Evolutionary conservation across 2,113 vertebrate species (phyloP).

Genomic region (Cygnus atratus): DNA sequence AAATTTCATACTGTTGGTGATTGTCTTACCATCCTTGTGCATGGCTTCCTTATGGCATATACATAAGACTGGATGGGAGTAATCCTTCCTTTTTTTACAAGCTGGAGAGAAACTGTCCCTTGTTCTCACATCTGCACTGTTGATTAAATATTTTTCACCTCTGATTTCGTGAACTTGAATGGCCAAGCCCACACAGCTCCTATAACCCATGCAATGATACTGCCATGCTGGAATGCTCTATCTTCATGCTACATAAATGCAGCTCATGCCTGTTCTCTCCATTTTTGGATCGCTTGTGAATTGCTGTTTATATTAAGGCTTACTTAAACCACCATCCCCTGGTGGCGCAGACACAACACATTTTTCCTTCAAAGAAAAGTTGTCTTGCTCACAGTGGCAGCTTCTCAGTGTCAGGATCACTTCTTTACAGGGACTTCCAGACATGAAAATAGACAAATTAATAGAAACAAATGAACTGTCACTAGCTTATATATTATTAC

Average conservation of each 20-base stretch:
- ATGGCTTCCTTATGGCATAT: background rate
- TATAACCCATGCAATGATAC: background rate
- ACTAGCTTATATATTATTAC: background rate
- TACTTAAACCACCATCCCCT: background rate
- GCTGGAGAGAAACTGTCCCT: background rate
- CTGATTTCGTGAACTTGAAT: background rate
- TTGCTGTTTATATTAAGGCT: background rate
- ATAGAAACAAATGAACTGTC: background rate
- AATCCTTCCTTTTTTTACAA: background rate
- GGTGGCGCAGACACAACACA: background rate
- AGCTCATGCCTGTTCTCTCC: background rate
- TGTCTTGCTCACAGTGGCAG: background rate
- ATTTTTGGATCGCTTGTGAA: background rate
- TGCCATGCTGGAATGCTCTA: background rate
- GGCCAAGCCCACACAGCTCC: background rate
- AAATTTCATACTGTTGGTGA: background rate
- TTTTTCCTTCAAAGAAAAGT: background rate
- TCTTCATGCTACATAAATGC: accelerated
- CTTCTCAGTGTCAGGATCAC: background rate
- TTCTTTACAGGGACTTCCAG: background rate
- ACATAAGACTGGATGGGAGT: background rate
- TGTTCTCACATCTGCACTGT: background rate
- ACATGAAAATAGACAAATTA: background rate
- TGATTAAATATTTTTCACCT: background rate
- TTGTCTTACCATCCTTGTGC: background rate